Base-by-base conservation (phyloP, 2,888 invertebrate genomes). In the Synanthedon vespiformis region DNA sequence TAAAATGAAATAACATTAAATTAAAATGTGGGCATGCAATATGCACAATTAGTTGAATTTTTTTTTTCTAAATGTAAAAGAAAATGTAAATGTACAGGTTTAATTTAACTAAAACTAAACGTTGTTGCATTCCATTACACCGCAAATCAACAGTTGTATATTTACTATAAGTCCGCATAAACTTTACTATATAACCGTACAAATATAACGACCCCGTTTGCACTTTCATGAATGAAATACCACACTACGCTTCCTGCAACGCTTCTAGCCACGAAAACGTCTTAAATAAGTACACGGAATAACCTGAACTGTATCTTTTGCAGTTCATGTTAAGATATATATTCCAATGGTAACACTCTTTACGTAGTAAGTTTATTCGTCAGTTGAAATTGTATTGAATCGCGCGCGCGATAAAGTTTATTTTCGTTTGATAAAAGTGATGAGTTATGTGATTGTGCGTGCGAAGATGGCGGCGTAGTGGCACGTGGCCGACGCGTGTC, bases 141-240 rank as follows among this genome's bases (percentile, higher is more conserved):
- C 13, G 44, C 44, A 44, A 22, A 22, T 22, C 22, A 22, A 6
- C 5, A 22, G 22, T 44, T 44, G 6, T 12, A 12, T 44, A 44
- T 34, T 10, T 34, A 8, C 6, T 44, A 44, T 44, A 44, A 44
- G 10, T 48, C 13, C 48, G 48, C 48, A 48, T 16, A 16, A 44
- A 44, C 34, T 44, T 48, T 48, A 48, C 48, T 48, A 48, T 48
- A 48, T 22, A 44, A 44, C 13, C 48, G 16, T 54, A 56, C 54
- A 54, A 59, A 52, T 57, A 58, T 53, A 57, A 56, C 52, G 53
- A 57, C 55, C 54, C 54, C 56, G 53, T 55, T 56, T 53, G 53
- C 56, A 61, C 55, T 60, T 34, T 61, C 56, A 61, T 64, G 64
- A 62, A 64, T 64, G 64, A 58, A 63, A 58, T 56, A 54, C 56